phyloP scores from a whole-genome alignment of 2,888 invertebrate species.

The Drosophila vallismaia region DNA sequence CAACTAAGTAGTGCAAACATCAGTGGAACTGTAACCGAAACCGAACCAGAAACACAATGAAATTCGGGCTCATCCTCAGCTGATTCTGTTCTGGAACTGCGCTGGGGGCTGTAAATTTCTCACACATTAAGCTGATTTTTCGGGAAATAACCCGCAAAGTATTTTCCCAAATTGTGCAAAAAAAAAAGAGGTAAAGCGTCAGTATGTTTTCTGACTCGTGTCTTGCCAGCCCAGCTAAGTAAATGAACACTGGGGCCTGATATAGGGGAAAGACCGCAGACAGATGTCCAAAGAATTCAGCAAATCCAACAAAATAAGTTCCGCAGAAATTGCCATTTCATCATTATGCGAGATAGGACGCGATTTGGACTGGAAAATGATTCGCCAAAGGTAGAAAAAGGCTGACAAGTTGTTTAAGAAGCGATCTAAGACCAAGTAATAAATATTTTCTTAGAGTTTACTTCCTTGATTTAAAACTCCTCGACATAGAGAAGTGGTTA shows the following conservation, averaged over 20 bases:
- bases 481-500: background rate
- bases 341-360: slow-evolving; percentile 46
- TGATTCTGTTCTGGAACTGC: slow-evolving; percentile 16
- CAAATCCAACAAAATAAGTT: slow-evolving; percentile 35
- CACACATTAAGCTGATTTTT: slow-evolving; percentile 52
- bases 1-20: slow-evolving; percentile 76
- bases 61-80: slow-evolving; percentile 18
- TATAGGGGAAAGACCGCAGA: slow-evolving; percentile 11
- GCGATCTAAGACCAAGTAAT: slow-evolving; percentile 5
- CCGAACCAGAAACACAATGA: slow-evolving; percentile 12
- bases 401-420: slow-evolving; percentile 1
- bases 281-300: slow-evolving; percentile 20
- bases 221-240: slow-evolving; percentile 65
- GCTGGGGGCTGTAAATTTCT: slow-evolving; percentile 58
- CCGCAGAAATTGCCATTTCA: slow-evolving; percentile 70
- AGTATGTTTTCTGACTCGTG: slow-evolving; percentile 39
- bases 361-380: slow-evolving; percentile 1
- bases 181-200: slow-evolving; percentile 1
- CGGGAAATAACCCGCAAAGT: slow-evolving; percentile 38
- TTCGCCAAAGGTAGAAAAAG: slow-evolving; percentile 10
- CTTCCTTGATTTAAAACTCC: slow-evolving; percentile 5
- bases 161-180: slow-evolving; percentile 63
- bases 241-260: slow-evolving; percentile 47
- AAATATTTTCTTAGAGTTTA: slow-evolving; percentile 21
- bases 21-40: slow-evolving; percentile 42